Evolutionary conservation across 2,888 invertebrate genomes (phyloP).

Genomic region (Eupithecia subumbrata): DNA sequence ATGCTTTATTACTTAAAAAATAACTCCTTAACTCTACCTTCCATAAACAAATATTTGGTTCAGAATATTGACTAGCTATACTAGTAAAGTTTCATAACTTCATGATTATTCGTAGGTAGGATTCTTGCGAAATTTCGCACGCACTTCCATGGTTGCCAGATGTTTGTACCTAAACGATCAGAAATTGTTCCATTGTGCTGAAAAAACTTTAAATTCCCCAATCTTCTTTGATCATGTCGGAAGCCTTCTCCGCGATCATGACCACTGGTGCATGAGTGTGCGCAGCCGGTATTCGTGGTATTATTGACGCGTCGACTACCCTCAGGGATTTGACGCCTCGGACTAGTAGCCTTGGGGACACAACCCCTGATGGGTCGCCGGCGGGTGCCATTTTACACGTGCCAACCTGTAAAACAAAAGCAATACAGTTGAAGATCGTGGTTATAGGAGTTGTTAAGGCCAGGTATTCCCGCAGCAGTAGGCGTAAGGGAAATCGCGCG

Average conservation of each 20-base stretch:
- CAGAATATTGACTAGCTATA: conserved; percentile 26
- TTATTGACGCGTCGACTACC: conserved; percentile 82
- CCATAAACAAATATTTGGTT: conserved; percentile 26
- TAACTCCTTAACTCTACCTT: not conserved
- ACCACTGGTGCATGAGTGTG: conserved; percentile 82
- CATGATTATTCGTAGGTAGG: not conserved
- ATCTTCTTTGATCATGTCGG: conserved; percentile 80
- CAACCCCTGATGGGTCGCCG: conserved; percentile 85
- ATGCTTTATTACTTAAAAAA: conserved; percentile 21
- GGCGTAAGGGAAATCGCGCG: no score
- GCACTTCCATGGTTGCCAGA: no score
- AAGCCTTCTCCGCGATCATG: conserved; percentile 83
- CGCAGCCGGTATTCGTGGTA: conserved; percentile 81
- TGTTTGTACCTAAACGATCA: no score
- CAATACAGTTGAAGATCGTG: not conserved
- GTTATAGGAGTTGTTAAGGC: no score
- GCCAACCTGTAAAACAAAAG: conserved; percentile 74
- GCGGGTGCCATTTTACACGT: conserved; percentile 89
- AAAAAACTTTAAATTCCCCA: conserved; percentile 56
- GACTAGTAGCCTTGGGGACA: conserved; percentile 82
- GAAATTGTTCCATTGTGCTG: not conserved
- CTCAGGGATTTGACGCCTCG: conserved; percentile 71
- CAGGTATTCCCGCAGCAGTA: no score
- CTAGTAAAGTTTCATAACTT: not conserved
- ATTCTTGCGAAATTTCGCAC: not conserved